Percentiles rank a stretch among this genome's conserved stretches.
phyloP scores from a whole-genome alignment of 1,140 invertebrate genomes.

The Cherax destructor region DNA sequence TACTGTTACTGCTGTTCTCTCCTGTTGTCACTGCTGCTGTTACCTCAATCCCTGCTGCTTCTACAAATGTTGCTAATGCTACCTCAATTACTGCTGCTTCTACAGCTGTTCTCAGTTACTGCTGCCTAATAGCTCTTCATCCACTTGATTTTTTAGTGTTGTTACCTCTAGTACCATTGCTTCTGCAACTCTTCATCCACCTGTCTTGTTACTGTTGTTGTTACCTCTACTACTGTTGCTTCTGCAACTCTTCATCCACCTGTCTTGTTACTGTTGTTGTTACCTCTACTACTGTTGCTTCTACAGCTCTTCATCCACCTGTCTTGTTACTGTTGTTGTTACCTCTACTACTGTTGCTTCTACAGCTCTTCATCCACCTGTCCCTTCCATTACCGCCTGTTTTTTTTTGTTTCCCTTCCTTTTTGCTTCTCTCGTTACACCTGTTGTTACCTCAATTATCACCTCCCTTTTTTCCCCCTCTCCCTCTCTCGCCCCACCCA shows the following conservation, averaged over 20 bases:
- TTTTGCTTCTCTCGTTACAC: not conserved
- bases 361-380: not conserved
- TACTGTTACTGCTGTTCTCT: too few species aligned
- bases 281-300: not conserved
- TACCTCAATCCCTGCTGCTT: too few species aligned
- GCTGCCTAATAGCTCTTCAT: not conserved
- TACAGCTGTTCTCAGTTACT: too few species aligned
- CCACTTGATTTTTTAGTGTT: not conserved
- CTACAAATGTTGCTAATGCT: too few species aligned
- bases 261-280: not conserved
- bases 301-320: not conserved
- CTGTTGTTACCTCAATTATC: not conserved
- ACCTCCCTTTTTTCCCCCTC: not conserved
- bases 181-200: not conserved
- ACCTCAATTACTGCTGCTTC: too few species aligned
- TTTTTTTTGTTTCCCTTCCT: not conserved
- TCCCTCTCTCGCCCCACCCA: constrained; percentile 5
- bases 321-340: too few species aligned
- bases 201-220: not conserved
- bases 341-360: not conserved
- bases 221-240: not conserved
- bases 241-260: not conserved
- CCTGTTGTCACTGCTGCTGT: too few species aligned
- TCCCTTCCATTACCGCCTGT: not conserved
- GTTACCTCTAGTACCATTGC: not conserved